Percentiles rank a stretch among this genome's conserved stretches.
Evolutionary conservation across 2,797 vertebrate species (phyloP).

Genomic region (Eulemur mongoz): DNA sequence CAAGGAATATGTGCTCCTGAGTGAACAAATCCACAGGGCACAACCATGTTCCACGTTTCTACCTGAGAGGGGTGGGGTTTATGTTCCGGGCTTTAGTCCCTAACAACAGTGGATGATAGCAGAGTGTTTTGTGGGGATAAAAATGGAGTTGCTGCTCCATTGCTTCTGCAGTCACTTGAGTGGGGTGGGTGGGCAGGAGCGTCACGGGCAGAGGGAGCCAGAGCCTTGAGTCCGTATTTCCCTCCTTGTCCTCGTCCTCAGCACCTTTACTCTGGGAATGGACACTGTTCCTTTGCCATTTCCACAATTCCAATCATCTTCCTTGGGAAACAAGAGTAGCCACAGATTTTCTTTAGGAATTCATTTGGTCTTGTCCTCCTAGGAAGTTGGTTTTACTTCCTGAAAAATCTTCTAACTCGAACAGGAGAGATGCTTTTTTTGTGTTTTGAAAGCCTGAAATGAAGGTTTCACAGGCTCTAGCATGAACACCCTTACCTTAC

Average conservation of each 20-base stretch:
- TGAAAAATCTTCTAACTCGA: slow-evolving; percentile 11
- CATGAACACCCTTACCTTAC: background rate
- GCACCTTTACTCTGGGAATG: background rate
- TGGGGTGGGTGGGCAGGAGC: background rate
- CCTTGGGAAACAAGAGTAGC: background rate
- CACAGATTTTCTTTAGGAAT: slow-evolving; percentile 15
- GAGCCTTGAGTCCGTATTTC: background rate
- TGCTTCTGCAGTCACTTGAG: background rate
- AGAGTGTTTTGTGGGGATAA: background rate
- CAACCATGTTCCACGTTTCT: background rate
- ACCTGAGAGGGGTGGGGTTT: background rate
- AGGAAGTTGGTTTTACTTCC: background rate
- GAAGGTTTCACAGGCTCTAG: background rate
- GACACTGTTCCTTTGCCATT: background rate
- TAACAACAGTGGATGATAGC: background rate
- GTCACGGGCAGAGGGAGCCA: background rate
- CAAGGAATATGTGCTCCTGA: background rate
- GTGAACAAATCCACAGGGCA: background rate
- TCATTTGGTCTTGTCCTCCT: background rate
- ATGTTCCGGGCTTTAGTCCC: background rate
- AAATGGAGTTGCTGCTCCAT: background rate
- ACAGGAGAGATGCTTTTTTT: background rate
- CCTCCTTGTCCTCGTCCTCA: background rate
- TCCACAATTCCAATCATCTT: background rate
- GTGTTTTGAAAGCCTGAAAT: slow-evolving; percentile 22